Conservation (phyloP, 2,888 invertebrate genomes). For the Allygus modestus region DNA sequence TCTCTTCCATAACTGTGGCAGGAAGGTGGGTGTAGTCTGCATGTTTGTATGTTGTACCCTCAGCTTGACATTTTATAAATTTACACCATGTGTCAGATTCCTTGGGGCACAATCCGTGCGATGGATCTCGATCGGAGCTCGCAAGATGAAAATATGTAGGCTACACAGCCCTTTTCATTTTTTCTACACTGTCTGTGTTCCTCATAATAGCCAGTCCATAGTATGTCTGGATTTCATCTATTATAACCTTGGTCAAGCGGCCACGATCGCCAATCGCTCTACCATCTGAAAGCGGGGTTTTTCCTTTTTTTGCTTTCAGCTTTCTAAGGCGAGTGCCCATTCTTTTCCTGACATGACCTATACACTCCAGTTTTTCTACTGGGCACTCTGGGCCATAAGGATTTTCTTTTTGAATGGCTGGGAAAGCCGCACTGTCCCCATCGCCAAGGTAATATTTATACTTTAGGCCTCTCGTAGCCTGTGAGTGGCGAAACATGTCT, state of each 20-base stretch:
- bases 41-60: not conserved
- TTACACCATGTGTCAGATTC: slow-evolving; percentile 31
- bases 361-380: slow-evolving; percentile 51
- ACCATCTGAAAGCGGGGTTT: not conserved
- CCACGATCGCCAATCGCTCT: not conserved
- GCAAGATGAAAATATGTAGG: not conserved
- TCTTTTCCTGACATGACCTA: slow-evolving; percentile 54
- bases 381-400: not conserved
- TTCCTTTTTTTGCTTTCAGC: not conserved
- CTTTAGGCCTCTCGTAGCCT: not conserved
- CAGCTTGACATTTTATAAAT: not conserved
- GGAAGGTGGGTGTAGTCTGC: not conserved
- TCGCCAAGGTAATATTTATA: slow-evolving; percentile 22
- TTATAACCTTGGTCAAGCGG: not conserved
- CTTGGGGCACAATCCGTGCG: not conserved
- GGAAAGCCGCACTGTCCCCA: not conserved
- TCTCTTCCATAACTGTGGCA: not conserved
- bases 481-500: not conserved
- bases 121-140: not conserved
- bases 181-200: not conserved
- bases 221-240: slow-evolving; percentile 16
- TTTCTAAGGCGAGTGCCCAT: not conserved
- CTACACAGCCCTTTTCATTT: not conserved
- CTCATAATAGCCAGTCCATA: slow-evolving; percentile 27
- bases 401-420: not conserved